Conservation (phyloP, 2,113 vertebrate genomes). For the Loxodonta africana region DNA sequence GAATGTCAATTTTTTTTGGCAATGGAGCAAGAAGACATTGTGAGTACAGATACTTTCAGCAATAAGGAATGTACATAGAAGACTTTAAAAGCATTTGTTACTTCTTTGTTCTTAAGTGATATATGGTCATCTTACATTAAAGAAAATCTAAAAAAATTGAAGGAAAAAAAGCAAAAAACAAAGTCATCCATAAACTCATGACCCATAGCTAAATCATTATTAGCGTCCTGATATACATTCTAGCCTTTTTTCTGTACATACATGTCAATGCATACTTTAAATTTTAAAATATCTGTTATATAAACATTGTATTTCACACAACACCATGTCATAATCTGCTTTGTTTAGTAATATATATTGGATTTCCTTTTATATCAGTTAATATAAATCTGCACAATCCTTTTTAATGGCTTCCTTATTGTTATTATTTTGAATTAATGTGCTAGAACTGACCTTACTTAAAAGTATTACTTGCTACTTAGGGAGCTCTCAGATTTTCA, state of each 20-base stretch:
- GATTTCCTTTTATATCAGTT: neutral
- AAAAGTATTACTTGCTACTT: conserved; percentile 23
- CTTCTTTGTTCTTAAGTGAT: neutral
- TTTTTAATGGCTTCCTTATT: conserved; percentile 17
- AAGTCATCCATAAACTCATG: neutral
- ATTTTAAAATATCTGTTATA: neutral
- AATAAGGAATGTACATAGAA: neutral
- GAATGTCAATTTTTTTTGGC: conserved; percentile 8
- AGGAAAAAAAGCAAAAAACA: neutral
- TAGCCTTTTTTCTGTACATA: neutral
- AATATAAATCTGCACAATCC: neutral
- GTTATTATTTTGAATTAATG: neutral
- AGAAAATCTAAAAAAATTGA: conserved; percentile 9
- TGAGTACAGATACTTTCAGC: neutral
- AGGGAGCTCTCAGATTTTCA: neutral
- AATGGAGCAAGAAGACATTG: neutral
- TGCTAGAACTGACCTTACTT: neutral
- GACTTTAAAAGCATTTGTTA: neutral
- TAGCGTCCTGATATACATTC: conserved; percentile 38
- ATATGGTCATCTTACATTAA: neutral
- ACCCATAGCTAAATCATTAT: neutral
- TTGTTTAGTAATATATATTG: neutral
- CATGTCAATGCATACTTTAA: neutral
- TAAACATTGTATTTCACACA: neutral
- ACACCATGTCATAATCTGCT: neutral